phyloP scores from a whole-genome alignment of 2,888 invertebrate genomes.

The Anodontia alba region DNA sequence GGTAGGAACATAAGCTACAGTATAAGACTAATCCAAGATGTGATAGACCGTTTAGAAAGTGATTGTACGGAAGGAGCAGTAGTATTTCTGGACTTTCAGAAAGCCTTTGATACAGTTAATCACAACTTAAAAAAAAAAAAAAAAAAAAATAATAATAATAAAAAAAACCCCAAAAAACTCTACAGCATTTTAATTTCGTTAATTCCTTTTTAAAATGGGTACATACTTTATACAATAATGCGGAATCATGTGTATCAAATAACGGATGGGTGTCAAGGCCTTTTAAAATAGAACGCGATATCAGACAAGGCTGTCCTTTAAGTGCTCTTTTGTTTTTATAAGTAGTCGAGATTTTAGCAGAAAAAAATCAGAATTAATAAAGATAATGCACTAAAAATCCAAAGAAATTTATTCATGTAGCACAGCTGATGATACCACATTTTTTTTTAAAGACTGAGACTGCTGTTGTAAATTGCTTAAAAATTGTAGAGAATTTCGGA shows the following conservation, averaged over 20 bases:
- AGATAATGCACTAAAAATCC: background rate
- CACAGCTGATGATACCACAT: slow-evolving; percentile 22
- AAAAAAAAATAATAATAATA: too few species aligned
- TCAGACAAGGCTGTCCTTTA: slow-evolving; percentile 30
- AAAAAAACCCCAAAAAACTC: background rate
- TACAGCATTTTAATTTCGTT: slow-evolving; percentile 23
- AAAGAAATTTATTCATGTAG: background rate
- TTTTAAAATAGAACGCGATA: slow-evolving; percentile 7
- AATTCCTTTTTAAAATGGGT: slow-evolving; percentile 20
- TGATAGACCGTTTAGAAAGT: slow-evolving; percentile 19
- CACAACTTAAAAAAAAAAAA: too few species aligned
- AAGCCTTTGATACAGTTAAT: too few species aligned
- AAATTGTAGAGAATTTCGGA: slow-evolving; percentile 13
- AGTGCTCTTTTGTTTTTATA: slow-evolving; percentile 20
- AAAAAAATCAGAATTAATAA: background rate
- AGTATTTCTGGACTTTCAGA: too few species aligned
- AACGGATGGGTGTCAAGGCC: slow-evolving; percentile 21
- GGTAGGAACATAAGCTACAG: slow-evolving; percentile 21
- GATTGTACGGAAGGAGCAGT: slow-evolving; percentile 12
- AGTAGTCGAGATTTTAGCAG: slow-evolving; percentile 20
- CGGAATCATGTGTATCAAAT: background rate
- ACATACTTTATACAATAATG: slow-evolving; percentile 11
- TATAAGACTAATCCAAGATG: slow-evolving; percentile 30
- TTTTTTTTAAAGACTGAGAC: background rate
- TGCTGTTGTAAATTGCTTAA: background rate